phyloP scores from a whole-genome alignment of 2,113 vertebrate genomes.

The Meleagris gallopavo region DNA sequence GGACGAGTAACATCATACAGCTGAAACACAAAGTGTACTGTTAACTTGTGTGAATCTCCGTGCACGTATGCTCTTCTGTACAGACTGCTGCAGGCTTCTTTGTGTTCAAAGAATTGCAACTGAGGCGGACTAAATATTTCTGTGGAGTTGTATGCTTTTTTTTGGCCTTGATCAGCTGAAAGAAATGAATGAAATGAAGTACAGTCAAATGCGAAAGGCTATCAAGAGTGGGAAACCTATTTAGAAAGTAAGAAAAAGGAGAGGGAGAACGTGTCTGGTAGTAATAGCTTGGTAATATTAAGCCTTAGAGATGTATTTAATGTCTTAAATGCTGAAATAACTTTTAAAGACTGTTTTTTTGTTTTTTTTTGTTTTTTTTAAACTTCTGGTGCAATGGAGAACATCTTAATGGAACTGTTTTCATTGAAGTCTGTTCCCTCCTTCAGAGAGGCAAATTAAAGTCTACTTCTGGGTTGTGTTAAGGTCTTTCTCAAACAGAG shows the following conservation, averaged over 20 bases:
- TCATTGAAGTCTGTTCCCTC: background rate
- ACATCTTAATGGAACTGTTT: background rate
- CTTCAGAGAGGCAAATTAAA: background rate
- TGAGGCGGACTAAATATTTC: background rate
- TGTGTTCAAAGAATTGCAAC: background rate
- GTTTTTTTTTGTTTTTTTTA: background rate
- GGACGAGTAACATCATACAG: background rate
- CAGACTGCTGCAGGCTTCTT: background rate
- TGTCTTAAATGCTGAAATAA: background rate
- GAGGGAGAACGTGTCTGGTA: background rate
- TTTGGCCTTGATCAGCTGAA: background rate
- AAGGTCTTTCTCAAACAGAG: background rate
- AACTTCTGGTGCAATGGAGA: background rate
- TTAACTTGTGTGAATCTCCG: background rate
- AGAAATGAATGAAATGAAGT: background rate
- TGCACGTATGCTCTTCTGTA: background rate
- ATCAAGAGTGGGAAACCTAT: background rate
- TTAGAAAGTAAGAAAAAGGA: background rate
- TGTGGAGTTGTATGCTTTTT: background rate
- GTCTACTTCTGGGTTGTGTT: background rate
- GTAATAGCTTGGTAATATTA: background rate
- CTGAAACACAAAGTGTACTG: background rate
- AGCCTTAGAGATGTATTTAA: background rate
- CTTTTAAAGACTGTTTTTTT: background rate
- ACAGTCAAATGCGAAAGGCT: background rate